Conservation (phyloP, 2,888 invertebrate genomes). For the Torymus auratus region DNA sequence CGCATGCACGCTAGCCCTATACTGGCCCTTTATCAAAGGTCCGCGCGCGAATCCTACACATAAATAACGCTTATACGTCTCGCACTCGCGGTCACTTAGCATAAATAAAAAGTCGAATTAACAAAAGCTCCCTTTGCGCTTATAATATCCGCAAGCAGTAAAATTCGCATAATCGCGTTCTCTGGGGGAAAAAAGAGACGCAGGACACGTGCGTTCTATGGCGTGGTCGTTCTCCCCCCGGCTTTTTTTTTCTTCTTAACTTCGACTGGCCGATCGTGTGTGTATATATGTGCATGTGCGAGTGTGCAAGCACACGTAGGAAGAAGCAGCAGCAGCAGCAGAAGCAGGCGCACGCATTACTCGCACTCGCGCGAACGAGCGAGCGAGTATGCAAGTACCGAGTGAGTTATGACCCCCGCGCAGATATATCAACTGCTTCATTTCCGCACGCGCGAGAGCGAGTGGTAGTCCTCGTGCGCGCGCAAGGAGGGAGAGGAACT, state of each 20-base stretch:
- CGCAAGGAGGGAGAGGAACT: background rate
- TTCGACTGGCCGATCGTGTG: conserved; percentile 2
- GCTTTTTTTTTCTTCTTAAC: background rate
- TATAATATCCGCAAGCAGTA: conserved; percentile 39
- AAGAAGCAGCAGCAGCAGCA: background rate
- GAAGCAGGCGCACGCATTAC: background rate
- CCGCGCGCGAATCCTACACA: conserved; percentile 30
- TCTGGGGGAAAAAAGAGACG: background rate
- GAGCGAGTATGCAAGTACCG: conserved; percentile 68
- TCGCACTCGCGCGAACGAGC: background rate
- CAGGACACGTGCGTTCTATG: background rate
- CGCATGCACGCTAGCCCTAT: conserved; percentile 13
- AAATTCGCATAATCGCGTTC: conserved; percentile 33
- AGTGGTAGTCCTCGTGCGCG: conserved; percentile 1
- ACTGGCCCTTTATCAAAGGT: conserved; percentile 21
- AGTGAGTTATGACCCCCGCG: conserved; percentile 74
- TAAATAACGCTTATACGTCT: conserved; percentile 59
- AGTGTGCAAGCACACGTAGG: no score
- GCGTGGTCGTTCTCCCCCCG: background rate
- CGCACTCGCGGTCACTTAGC: conserved; percentile 53
- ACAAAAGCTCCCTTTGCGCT: conserved; percentile 43
- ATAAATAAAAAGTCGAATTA: conserved; percentile 53
- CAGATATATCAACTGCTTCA: conserved; percentile 75
- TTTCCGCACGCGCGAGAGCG: conserved; percentile 66
- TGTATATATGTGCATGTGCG: background rate